Percentiles rank a stretch among this genome's conserved stretches.
These are phyloP conservation scores for Salvelinus alpinus DNA, from an alignment of 2,113 vertebrate genomes.

Conservation along the genomic window DNA sequence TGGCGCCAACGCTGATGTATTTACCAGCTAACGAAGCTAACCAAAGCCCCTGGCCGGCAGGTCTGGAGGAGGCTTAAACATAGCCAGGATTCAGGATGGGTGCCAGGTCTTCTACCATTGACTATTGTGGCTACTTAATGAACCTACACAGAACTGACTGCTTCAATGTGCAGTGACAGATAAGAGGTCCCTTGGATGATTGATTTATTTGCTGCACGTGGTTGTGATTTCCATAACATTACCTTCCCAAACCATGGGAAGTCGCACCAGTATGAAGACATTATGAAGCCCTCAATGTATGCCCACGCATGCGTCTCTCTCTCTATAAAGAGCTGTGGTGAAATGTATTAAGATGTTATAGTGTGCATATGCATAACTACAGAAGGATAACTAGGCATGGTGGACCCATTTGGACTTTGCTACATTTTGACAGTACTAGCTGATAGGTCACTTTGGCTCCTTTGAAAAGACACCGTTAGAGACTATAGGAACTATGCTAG, in stretches of 20 bases:
- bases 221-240: conserved; percentile 70
- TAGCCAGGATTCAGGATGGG: conserved; percentile 72
- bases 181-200: conserved; percentile 73
- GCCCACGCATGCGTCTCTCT: conserved; percentile 16
- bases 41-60: conserved; percentile 14
- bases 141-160: conserved; percentile 75
- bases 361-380: not conserved
- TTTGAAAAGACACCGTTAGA: no score
- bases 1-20: conserved; percentile 48
- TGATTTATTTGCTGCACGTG: conserved; percentile 75
- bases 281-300: conserved; percentile 39
- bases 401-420: not conserved
- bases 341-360: not conserved
- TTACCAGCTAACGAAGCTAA: conserved; percentile 53
- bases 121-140: conserved; percentile 77
- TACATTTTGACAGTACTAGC: not conserved
- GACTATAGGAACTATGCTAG: no score
- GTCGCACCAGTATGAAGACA: conserved; percentile 18
- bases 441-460: no score
- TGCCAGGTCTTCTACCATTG: conserved; percentile 72
- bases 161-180: conserved; percentile 77
- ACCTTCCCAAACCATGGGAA: conserved; percentile 52
- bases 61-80: conserved; percentile 72
- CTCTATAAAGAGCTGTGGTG: not conserved
- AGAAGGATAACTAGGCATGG: not conserved